Percentiles rank a stretch among this genome's conserved stretches.
Evolutionary conservation across 2,888 invertebrate species (phyloP).

Genomic region (Caenorhabditis sp.): DNA sequence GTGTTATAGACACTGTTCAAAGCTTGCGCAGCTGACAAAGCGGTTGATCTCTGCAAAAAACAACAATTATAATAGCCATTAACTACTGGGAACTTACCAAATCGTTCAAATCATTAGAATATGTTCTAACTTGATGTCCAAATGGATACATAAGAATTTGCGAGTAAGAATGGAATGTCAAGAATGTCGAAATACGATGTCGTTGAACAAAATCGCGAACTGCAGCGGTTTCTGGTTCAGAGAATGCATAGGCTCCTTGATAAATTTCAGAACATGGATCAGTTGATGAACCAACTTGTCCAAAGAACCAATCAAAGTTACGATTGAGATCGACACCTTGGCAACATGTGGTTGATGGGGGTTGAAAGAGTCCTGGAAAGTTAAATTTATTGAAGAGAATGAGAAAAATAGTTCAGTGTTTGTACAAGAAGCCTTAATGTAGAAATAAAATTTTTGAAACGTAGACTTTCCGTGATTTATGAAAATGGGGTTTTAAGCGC

Average conservation of each 20-base stretch:
- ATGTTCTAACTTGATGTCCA: constrained; percentile 68
- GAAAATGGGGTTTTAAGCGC: too few species aligned
- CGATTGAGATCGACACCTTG: constrained; percentile 70
- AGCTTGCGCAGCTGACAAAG: constrained; percentile 63
- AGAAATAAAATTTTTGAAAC: too few species aligned
- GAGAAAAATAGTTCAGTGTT: not conserved
- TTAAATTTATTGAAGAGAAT: not conserved
- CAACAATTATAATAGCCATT: not conserved
- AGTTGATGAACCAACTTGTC: constrained; percentile 67
- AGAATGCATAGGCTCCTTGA: constrained; percentile 68
- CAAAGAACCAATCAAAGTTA: constrained; percentile 71
- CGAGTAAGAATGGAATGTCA: constrained; percentile 70
- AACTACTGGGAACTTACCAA: constrained; percentile 39
- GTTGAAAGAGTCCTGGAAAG: constrained; percentile 61
- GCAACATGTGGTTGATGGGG: constrained; percentile 67
- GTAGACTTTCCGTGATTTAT: too few species aligned
- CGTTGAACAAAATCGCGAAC: constrained; percentile 66
- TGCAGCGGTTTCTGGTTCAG: constrained; percentile 70
- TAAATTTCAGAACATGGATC: constrained; percentile 71
- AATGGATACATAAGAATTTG: constrained; percentile 71
- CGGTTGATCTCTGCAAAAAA: constrained; percentile 62
- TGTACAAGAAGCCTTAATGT: too few species aligned
- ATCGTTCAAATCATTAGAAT: constrained; percentile 66
- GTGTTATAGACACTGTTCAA: constrained; percentile 67
- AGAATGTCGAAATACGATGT: constrained; percentile 64